A percentile compares a stretch with the other conserved stretches of the same genome.
Conservation (phyloP, 2,797 vertebrate genomes). For the Alectoris magna region DNA sequence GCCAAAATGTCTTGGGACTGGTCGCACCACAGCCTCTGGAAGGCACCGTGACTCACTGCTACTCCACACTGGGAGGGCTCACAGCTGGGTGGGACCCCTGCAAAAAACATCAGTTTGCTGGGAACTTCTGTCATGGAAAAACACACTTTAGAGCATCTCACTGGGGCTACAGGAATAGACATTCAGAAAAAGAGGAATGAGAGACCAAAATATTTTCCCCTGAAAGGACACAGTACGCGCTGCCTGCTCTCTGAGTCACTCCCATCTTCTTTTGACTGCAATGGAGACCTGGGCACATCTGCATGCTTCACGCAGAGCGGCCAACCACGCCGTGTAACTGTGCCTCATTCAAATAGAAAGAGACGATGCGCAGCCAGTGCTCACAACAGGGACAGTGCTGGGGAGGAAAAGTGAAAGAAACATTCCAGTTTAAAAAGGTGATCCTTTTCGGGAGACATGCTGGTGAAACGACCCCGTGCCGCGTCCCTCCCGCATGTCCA, state of each 20-base stretch:
- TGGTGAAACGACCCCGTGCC: background rate
- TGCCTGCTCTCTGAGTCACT: background rate
- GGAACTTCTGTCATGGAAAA: slow-evolving; percentile 58
- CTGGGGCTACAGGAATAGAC: background rate
- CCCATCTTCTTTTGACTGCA: background rate
- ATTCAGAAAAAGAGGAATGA: background rate
- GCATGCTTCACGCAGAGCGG: background rate
- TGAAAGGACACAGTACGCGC: background rate
- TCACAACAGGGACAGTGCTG: no score
- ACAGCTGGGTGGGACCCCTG: background rate
- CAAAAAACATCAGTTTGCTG: background rate
- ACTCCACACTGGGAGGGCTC: background rate
- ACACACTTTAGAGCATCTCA: slow-evolving; percentile 6
- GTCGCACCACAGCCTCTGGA: slow-evolving; percentile 24
- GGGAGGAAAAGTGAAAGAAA: no score
- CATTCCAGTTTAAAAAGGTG: no score
- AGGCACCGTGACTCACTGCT: slow-evolving; percentile 25
- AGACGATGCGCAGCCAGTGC: background rate
- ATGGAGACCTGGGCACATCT: background rate
- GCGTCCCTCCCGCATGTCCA: background rate
- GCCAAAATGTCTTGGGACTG: slow-evolving; percentile 38
- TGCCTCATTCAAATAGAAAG: background rate
- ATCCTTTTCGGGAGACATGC: background rate
- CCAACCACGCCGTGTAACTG: background rate
- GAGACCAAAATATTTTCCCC: background rate